These are phyloP conservation scores for Phoxinus dragarum DNA, from an alignment of 2,797 vertebrate genomes.

Conservation along the genomic window DNA sequence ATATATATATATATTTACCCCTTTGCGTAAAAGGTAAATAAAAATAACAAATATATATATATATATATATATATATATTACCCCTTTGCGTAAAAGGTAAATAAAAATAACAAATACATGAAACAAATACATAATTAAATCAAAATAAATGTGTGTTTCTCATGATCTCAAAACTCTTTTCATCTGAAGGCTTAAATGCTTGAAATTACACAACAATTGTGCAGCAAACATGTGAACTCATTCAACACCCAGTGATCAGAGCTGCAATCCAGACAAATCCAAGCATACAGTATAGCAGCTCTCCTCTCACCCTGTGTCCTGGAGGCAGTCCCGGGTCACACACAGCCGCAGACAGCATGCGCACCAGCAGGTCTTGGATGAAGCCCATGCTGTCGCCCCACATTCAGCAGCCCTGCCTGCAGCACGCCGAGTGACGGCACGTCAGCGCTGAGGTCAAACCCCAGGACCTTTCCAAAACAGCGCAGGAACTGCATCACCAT, in stretches of 20 bases:
- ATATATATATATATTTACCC: too few relatives aligned
- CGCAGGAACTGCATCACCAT: constrained; percentile 94
- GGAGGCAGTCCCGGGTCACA: constrained; percentile 91
- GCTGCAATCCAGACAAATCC: background rate
- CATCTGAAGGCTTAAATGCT: background rate
- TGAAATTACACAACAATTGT: background rate
- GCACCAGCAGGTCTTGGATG: constrained; percentile 91
- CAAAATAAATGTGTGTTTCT: background rate
- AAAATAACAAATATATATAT: too few relatives aligned
- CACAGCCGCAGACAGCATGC: constrained; percentile 88
- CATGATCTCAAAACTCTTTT: background rate
- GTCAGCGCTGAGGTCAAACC: constrained; percentile 83
- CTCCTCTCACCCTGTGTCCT: constrained; percentile 83
- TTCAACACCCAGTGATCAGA: background rate
- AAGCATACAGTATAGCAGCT: background rate
- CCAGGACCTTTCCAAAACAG: constrained; percentile 93
- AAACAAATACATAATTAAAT: background rate
- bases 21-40: too few relatives aligned
- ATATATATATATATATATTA: too few relatives aligned
- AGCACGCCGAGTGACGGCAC: constrained; percentile 84
- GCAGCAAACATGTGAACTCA: background rate
- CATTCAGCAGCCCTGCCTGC: constrained; percentile 91
- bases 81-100: too few relatives aligned
- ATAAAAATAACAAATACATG: background rate
- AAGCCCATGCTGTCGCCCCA: constrained; percentile 83